Percentiles rank a stretch among this genome's conserved stretches.
Evolutionary conservation across 1,140 invertebrate genomes (phyloP).

Genomic region (Drosophila virilis): DNA sequence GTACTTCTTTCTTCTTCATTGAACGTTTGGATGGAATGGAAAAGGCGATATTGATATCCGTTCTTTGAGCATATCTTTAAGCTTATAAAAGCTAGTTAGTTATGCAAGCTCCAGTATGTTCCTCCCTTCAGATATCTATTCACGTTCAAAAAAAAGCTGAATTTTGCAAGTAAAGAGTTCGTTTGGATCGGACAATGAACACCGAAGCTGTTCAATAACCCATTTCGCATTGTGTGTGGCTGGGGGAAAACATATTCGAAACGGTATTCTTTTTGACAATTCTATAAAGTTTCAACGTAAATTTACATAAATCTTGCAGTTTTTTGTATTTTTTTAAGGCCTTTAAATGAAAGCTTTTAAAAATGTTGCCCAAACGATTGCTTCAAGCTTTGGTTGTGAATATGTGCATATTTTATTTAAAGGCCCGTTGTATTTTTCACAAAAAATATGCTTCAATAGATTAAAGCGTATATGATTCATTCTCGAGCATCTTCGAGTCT

Average conservation of each 20-base stretch:
- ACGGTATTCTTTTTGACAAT: background rate
- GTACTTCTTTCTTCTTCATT: too few relatives aligned
- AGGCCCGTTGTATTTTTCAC: background rate
- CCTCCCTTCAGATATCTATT: too few relatives aligned
- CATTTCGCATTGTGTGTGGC: too few relatives aligned
- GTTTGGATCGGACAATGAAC: too few relatives aligned
- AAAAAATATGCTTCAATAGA: background rate
- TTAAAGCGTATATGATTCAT: background rate
- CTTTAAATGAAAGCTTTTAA: conserved; percentile 50
- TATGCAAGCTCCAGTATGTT: too few relatives aligned
- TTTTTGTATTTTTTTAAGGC: conserved; percentile 23
- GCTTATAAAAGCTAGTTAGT: too few relatives aligned
- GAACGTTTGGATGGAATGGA: too few relatives aligned
- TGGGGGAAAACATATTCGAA: background rate
- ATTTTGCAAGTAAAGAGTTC: too few relatives aligned
- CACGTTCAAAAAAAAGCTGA: too few relatives aligned
- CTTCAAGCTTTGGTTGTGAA: background rate
- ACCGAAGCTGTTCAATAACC: too few relatives aligned
- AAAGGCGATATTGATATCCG: too few relatives aligned
- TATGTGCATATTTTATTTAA: background rate
- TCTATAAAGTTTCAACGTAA: background rate
- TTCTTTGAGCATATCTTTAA: too few relatives aligned
- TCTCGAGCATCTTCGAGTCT: background rate
- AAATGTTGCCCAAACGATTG: background rate
- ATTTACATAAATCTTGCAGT: conserved; percentile 62